Conservation (phyloP, 2,797 vertebrate genomes). For the Mormyrus hasselquistii region DNA sequence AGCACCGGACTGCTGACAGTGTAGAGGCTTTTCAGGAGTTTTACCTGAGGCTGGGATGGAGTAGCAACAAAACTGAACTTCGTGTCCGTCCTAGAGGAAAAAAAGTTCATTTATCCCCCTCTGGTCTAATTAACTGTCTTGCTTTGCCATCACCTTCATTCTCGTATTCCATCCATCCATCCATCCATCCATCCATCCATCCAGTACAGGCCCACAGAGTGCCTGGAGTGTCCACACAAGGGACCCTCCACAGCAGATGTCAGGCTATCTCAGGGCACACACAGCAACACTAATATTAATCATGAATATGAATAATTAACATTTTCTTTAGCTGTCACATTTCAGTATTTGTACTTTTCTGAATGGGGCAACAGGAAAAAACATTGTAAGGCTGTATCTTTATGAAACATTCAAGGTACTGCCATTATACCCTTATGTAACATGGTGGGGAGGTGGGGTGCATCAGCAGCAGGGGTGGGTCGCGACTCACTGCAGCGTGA, state of each 20-base stretch:
- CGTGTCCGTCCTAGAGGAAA: conserved; percentile 67
- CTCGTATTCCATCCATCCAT: not conserved
- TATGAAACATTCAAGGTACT: not conserved
- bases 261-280: not conserved
- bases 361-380: not conserved
- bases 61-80: conserved; percentile 87
- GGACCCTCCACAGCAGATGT: not conserved
- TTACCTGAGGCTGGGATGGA: conserved; percentile 92
- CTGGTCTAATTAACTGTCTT: not conserved
- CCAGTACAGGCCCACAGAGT: not conserved
- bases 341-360: not conserved
- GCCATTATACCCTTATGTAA: not conserved
- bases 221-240: not conserved
- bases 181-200: not conserved
- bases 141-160: not conserved
- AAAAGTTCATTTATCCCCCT: not conserved
- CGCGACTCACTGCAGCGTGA: conserved; percentile 77
- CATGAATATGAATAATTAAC: not conserved
- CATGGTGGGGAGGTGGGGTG: not conserved
- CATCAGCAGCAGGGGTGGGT: not conserved
- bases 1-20: not conserved
- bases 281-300: not conserved
- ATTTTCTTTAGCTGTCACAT: not conserved
- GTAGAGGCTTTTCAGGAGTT: not conserved
- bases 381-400: not conserved